phyloP scores from a whole-genome alignment of 2,797 vertebrate species.

The Sebastes jordani region DNA sequence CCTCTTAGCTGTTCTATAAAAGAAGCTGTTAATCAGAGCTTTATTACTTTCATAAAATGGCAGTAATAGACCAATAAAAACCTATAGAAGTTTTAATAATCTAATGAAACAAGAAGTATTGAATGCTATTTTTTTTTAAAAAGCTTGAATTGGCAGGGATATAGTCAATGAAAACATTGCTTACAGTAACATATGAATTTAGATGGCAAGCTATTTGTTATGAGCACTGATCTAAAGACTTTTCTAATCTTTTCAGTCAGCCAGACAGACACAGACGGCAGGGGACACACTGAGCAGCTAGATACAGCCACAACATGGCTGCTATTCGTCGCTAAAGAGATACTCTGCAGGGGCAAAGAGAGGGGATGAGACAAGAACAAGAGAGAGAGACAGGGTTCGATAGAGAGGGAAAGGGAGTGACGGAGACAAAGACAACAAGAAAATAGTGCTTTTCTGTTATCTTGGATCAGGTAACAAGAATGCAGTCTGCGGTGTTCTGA shows the following conservation, averaged over 20 bases:
- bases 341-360: slow-evolving; percentile 7
- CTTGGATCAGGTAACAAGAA: slow-evolving; percentile 28
- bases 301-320: slow-evolving; percentile 37
- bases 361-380: not conserved
- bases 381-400: not conserved
- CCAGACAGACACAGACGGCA: slow-evolving; percentile 38
- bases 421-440: not conserved
- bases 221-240: not conserved
- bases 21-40: not conserved
- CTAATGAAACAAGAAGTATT: not conserved
- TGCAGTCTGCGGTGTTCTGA: not conserved
- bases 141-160: not conserved
- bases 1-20: not conserved
- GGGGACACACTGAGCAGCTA: slow-evolving; percentile 35
- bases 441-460: not conserved
- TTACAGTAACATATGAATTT: not conserved
- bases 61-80: not conserved
- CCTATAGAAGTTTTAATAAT: not conserved
- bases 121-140: not conserved
- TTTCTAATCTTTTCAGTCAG: slow-evolving; percentile 6
- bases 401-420: not conserved
- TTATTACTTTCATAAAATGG: not conserved
- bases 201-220: slow-evolving; percentile 3
- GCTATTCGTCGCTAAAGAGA: slow-evolving; percentile 24
- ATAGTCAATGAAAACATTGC: not conserved